A percentile compares a stretch with the other conserved stretches of the same genome.
Evolutionary conservation across 92 coral and sea anemone genomes (phyloP).

Genomic region (Umimayanthus chanpuru): DNA sequence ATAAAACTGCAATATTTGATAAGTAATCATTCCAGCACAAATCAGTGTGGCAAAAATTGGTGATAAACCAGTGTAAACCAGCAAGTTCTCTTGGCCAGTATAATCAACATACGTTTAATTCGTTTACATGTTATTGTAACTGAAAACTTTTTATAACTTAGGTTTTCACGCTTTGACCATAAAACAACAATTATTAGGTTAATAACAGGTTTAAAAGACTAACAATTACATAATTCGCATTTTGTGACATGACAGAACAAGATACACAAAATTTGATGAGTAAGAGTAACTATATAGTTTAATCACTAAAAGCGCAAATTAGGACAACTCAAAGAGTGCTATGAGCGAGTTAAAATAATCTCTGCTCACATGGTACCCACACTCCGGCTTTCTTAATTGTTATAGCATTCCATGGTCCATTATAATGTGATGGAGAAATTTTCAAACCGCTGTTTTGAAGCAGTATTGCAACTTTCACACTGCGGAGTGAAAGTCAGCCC

Average conservation of each 20-base stretch:
- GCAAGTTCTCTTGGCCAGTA: not conserved
- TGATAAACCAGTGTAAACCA: not conserved
- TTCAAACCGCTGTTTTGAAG: slow-evolving; percentile 10
- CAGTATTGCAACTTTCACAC: not conserved
- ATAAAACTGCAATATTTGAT: slow-evolving; percentile 30
- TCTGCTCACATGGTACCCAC: not conserved
- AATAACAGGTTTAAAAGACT: no score
- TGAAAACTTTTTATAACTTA: no score
- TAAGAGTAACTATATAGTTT: no score
- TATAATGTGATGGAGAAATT: slow-evolving; percentile 30
- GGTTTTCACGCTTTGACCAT: no score
- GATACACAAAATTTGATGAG: no score
- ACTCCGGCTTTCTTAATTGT: not conserved
- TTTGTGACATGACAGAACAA: no score
- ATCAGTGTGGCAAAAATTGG: not conserved
- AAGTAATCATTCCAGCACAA: not conserved
- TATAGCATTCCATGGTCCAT: slow-evolving; percentile 37
- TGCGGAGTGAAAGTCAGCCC: not conserved
- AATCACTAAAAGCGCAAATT: no score
- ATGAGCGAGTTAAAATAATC: no score
- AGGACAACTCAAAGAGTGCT: no score
- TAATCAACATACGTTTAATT: not conserved
- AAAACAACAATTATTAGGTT: no score
- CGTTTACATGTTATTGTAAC: no score
- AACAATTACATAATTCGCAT: no score